Evolutionary conservation across 2,888 invertebrate genomes (phyloP).

Genomic region (Aphrophora alni): DNA sequence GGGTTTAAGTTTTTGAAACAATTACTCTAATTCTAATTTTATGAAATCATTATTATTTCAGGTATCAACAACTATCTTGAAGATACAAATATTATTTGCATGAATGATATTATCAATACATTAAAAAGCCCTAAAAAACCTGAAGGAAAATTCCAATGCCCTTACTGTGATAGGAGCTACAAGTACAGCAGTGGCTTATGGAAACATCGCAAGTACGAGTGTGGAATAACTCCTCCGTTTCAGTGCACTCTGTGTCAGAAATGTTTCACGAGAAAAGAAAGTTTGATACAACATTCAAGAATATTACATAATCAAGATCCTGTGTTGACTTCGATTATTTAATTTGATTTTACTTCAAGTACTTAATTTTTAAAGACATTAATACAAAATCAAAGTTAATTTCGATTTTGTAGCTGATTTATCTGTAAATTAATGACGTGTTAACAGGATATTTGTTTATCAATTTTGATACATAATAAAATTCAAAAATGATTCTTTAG

Average conservation of each 20-base stretch:
- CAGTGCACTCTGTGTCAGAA: slow-evolving; percentile 57
- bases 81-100: neutral
- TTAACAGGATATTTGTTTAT: too few species aligned
- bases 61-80: neutral
- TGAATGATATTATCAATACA: neutral
- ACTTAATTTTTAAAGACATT: too few species aligned
- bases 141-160: slow-evolving; percentile 46
- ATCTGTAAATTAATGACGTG: too few species aligned
- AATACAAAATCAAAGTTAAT: too few species aligned
- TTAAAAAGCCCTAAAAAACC: neutral
- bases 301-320: slow-evolving; percentile 18
- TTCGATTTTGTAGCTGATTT: too few species aligned
- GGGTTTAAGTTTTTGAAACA: too few species aligned
- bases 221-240: slow-evolving; percentile 59
- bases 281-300: slow-evolving; percentile 39
- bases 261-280: slow-evolving; percentile 58
- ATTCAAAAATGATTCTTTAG: too few species aligned
- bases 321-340: neutral
- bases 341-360: too few species aligned
- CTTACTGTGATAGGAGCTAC: slow-evolving; percentile 60
- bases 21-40: neutral
- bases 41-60: neutral
- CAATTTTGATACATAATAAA: too few species aligned
- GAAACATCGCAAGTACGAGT: slow-evolving; percentile 63
- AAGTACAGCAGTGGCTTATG: slow-evolving; percentile 63